These are phyloP conservation scores for Triplophysa tibetana DNA, from an alignment of 2,113 vertebrate genomes.

Conservation along the genomic window DNA sequence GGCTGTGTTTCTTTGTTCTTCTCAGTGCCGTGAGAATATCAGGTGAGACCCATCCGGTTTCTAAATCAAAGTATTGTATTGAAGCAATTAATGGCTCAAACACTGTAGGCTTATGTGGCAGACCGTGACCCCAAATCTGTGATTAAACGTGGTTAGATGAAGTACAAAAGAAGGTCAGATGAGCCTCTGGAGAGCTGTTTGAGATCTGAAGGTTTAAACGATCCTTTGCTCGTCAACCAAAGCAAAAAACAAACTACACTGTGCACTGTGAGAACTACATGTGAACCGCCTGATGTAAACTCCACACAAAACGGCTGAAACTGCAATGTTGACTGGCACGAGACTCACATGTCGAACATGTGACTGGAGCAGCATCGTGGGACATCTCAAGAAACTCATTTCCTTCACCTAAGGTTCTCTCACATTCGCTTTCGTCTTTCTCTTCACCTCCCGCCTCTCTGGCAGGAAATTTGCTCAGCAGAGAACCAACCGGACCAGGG, in stretches of 20 bases:
- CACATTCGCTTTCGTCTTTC: not conserved
- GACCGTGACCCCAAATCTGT: slow-evolving; percentile 21
- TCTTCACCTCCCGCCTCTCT: not conserved
- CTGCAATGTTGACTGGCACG: too few species aligned
- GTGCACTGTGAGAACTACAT: slow-evolving; percentile 24
- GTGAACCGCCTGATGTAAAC: too few species aligned
- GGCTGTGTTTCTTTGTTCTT: not conserved
- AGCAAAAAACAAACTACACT: slow-evolving; percentile 11
- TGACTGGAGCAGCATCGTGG: not conserved
- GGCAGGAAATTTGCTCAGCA: slow-evolving; percentile 36
- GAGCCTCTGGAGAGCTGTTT: slow-evolving; percentile 8
- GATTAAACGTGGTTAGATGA: not conserved
- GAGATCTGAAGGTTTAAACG: slow-evolving; percentile 26
- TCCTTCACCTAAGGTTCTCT: not conserved
- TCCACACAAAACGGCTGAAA: too few species aligned
- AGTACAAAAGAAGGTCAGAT: not conserved
- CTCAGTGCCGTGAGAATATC: not conserved
- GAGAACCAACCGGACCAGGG: slow-evolving; percentile 47
- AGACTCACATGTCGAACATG: too few species aligned
- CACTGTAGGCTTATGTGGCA: slow-evolving; percentile 7
- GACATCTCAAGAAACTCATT: slow-evolving; percentile 42
- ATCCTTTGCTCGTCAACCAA: not conserved
- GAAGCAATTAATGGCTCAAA: not conserved
- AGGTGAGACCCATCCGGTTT: slow-evolving; percentile 8
- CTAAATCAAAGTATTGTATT: slow-evolving; percentile 1